Base-by-base conservation (phyloP, 2,797 vertebrate genomes). In the Acipenser ruthenus region DNA sequence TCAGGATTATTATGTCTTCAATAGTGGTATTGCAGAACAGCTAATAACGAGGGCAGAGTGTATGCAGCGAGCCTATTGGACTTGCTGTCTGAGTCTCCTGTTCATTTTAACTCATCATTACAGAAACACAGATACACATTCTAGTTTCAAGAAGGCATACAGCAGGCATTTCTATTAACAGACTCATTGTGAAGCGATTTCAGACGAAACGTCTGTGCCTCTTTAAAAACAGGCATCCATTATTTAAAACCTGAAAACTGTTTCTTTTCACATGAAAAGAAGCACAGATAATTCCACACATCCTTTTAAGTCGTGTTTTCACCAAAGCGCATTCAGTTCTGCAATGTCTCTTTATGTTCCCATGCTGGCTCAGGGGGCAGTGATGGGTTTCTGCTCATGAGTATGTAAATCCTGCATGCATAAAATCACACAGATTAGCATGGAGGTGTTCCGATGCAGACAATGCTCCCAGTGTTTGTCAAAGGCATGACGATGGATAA, bases 351-450 rank as follows among this genome's bases (percentile, higher is more conserved):
- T 18, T 18, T 18, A 18, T 18, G 15, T 18, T 1, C 1, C 15
- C 15, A 18, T 18, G 15, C 15, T 1, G 15, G 15, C 15, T 18
- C 15, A 18, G n/a, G 15, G 8, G 13, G 56, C 65, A 66, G 56
- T 49, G 18, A 49, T 15, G 9, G 23, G n/a, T 66, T 79, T 81
- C 73, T 79, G 70, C 82, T 87, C 83, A 87, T 88, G 83, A 90
- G 85, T 88, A 89, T 89, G 84, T 81, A 87, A 86, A 88, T 85
- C 47, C 50, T 49, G 52, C 61, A 69, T 81, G 82, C 77, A 85
- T 87, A 81, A 84, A 85, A 76, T 77, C 73, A 70, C 74, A 80
- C 75, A 80, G 83, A 83, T 80, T 86, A 80, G 76, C 74, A 75
- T 77, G 77, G 77, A 64, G 71, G 69, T 78, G 79, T 71, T 76